Base-by-base conservation (phyloP, 2,113 vertebrate species). In the Cololabis saira region DNA sequence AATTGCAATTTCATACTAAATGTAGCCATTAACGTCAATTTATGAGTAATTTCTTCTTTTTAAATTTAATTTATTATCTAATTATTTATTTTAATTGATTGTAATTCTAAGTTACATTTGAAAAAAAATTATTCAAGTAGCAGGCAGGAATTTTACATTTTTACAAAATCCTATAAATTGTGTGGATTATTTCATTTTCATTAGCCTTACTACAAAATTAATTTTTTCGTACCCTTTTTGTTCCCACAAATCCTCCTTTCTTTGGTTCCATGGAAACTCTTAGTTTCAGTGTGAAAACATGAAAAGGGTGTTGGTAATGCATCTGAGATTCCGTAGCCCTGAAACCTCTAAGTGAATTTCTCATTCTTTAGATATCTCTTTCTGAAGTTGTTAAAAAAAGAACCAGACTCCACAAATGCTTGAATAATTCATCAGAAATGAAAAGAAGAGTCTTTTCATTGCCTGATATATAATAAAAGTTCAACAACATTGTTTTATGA, bases 241-340 rank as follows among this genome's bases (percentile, higher is more conserved):
- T 18, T 42, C 47, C 50, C 16, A 49, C 48, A 19, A 61, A 65
- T 66, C 8, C 50, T 15, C 61, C 10, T 42, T 59, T 61, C 17
- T 57, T 75, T 61, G 19, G 21, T 37, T 37, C 22, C 49, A n/a
- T 5, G 24, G 60, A 18, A 17, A 30, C 41, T 15, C 0, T 1
- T 13, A 30, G 14, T 59, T 40, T 37, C 33, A 53, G 50, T 9
- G 22, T 53, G 51, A 16, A 53, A 30, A 30, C 51, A 24, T 41
- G 58, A 43, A 18, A 18, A 5, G 27, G 22, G 16, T 27, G 24
- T 22, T 42, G 6, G 6, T 53, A 44, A 15, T 53, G 9, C 14
- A 30, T 66, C 58, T 53, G 52, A 41, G 3, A 66, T 22, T 48
- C 33, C 10, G 33, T 71, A 71, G 81, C 58, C 61, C 58, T 74